Conservation (phyloP, 2,888 invertebrate species). For the Pseudococcus viburni region DNA sequence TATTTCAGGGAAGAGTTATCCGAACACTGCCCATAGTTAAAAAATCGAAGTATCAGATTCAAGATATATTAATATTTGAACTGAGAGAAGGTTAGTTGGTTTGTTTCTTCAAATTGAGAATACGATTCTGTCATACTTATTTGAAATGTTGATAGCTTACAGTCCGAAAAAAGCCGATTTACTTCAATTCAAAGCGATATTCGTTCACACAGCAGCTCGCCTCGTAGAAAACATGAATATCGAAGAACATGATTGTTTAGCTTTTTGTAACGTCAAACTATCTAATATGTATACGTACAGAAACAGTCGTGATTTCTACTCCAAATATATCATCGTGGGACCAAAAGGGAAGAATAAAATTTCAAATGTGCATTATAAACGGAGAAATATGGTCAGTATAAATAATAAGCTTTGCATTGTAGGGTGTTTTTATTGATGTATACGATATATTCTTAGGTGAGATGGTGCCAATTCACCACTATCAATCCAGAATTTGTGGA, state of each 20-base stretch:
- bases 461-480: not conserved
- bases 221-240: not conserved
- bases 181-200: not conserved
- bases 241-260: not conserved
- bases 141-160: not conserved
- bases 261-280: constrained; percentile 5
- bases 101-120: not conserved
- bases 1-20: not conserved
- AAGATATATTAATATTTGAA: not conserved
- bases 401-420: not conserved
- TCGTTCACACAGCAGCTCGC: not conserved
- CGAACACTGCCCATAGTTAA: not conserved
- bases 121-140: not conserved
- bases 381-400: constrained; percentile 17
- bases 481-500: not conserved
- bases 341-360: not conserved
- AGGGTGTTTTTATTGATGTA: no score
- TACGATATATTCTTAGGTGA: not conserved
- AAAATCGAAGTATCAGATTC: not conserved
- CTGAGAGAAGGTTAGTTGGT: not conserved
- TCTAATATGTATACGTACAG: not conserved
- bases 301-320: not conserved
- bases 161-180: not conserved
- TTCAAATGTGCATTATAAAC: not conserved
- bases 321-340: not conserved